Conservation (phyloP, 2,113 vertebrate species). For the Tapirus terrestris region DNA sequence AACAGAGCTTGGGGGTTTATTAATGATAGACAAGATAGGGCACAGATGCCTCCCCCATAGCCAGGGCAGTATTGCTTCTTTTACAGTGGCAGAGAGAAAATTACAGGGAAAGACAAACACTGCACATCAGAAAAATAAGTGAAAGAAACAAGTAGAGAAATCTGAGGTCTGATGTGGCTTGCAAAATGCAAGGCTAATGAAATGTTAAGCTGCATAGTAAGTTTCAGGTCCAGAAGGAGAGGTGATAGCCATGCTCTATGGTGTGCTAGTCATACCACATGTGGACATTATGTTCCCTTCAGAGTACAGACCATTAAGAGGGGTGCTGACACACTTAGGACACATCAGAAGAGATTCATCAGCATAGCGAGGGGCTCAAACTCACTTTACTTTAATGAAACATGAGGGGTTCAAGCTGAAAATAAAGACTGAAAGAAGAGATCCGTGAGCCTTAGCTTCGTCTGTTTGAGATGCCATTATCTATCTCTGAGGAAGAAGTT, state of each 20-base stretch:
- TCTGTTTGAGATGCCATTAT: not conserved
- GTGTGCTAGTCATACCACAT: too few relatives aligned
- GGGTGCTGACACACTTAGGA: not conserved
- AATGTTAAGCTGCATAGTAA: not conserved
- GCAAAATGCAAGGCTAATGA: not conserved
- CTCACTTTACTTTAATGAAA: not conserved
- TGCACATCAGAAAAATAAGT: not conserved
- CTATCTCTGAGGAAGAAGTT: not conserved
- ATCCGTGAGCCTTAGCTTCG: not conserved
- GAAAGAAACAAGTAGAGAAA: not conserved
- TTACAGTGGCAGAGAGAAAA: not conserved
- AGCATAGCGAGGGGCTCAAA: not conserved
- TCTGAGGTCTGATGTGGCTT: not conserved
- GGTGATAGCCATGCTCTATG: rapidly evolving
- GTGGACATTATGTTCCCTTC: not conserved
- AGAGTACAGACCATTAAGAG: not conserved
- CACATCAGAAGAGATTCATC: not conserved
- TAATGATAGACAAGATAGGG: slow-evolving; percentile 31
- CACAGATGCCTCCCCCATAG: not conserved
- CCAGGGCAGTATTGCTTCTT: not conserved
- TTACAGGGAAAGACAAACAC: not conserved
- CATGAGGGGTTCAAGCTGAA: not conserved
- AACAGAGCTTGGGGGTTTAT: slow-evolving; percentile 14
- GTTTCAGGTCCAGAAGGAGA: not conserved
- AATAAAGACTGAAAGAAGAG: not conserved